Base-by-base conservation (phyloP, 2,113 vertebrate genomes). In the Anarrhichthys ocellatus region DNA sequence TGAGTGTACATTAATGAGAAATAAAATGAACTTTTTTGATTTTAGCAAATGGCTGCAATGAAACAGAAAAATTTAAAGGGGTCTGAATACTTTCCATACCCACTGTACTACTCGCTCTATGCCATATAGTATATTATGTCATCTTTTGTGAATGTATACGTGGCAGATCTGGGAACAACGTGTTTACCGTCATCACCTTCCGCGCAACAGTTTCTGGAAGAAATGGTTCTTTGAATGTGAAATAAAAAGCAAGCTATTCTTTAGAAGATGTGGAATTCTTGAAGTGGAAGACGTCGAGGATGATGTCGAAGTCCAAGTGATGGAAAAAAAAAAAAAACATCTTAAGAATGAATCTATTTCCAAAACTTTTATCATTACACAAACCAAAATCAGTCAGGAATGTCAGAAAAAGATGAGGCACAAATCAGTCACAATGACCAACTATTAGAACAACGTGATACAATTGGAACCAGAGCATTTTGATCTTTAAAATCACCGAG, bases 301-400 rank as follows among this genome's bases (percentile, higher is more conserved):
- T 3, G n/a, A 44, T 9, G 48, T 59, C 2, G 29, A 4, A 10
- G 18, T 27, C 17, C 4, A 36, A 50, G 46, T 42, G 11, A 14
- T 42, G 36, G 32, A 22, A 56, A 69, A 42, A 22, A 56, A 69
- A 8, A 56, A 15, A 7, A 48, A 48, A 48, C 7, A 70, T n/a
- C 29, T 54, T 0, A 79, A 22, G 9, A 46, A 72, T 9, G 2
- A 3, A 80, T 56, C 1, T 5, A n/a, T 64, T 64, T 54, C 34
- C 14, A 42, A 64, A 29, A 17, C 3, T 0, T 58, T 59, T 29
- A 29, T 54, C 34, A 44, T 56, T 7, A 54, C 18, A 65, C 27
- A 54, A 73, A 80, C 9, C 14, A 14, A 44, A 58, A 61, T 69
- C 7, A 29, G 9, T 5, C 0, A 65, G 78, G 78, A 80, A 80